Conservation (phyloP, 1,140 invertebrate genomes). For the Diachasmimorpha longicaudata region DNA sequence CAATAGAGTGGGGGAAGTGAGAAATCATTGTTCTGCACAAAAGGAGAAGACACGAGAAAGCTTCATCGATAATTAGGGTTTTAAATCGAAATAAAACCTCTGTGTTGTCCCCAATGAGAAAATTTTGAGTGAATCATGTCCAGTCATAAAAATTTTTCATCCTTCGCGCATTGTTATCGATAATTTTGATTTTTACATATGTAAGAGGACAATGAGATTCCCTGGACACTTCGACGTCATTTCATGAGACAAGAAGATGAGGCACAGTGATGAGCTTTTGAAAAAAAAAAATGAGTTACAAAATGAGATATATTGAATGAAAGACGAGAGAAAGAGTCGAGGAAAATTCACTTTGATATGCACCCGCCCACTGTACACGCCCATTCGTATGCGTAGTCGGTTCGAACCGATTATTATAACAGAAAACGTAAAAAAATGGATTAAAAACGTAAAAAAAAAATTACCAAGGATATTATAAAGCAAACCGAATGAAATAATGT, state of each 20-base stretch:
- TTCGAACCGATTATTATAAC: conserved; percentile 48
- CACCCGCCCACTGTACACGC: conserved; percentile 52
- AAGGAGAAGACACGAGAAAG: conserved; percentile 44
- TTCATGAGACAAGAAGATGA: neutral
- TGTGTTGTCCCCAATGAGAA: neutral
- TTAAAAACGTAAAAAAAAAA: conserved; percentile 34
- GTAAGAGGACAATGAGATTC: neutral
- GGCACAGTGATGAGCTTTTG: conserved; percentile 8
- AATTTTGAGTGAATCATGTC: neutral
- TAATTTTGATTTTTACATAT: neutral
- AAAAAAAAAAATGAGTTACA: neutral
- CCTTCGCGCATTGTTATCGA: neutral
- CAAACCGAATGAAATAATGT: conserved; percentile 54
- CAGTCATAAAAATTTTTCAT: conserved; percentile 12
- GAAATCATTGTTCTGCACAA: conserved; percentile 56
- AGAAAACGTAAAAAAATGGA: conserved; percentile 35
- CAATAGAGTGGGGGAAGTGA: conserved; percentile 25
- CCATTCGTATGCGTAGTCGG: conserved; percentile 55
- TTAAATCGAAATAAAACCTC: conserved; percentile 23
- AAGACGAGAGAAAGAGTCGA: conserved; percentile 15
- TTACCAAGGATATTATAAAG: conserved; percentile 26
- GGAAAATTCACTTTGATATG: conserved; percentile 45
- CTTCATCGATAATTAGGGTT: conserved; percentile 54
- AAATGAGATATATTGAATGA: conserved; percentile 10
- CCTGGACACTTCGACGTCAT: neutral